phyloP scores from a whole-genome alignment of 2,888 invertebrate species.

The Pimpla rufipes region DNA sequence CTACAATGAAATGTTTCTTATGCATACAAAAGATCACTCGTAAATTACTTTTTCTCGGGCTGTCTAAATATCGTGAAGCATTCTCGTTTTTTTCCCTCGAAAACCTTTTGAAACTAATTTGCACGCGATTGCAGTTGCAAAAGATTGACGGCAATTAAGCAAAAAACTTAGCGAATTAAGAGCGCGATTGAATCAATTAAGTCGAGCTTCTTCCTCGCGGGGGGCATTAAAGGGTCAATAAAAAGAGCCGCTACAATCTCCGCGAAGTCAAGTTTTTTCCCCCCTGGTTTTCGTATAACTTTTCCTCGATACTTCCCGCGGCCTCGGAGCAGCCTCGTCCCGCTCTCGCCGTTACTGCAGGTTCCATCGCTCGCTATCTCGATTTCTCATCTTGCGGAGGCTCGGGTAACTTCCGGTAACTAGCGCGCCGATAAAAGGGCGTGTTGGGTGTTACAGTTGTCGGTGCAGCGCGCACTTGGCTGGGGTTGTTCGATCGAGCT shows the following conservation, averaged over 20 bases:
- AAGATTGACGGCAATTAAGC: neutral
- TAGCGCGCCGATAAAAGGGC: conserved; percentile 52
- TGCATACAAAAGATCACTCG: too few species aligned
- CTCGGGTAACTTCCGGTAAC: conserved; percentile 59
- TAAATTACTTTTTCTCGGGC: too few species aligned
- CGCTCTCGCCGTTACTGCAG: neutral
- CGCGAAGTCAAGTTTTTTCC: neutral
- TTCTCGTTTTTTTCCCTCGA: neutral
- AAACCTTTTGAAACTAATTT: neutral
- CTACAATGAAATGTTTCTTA: too few species aligned
- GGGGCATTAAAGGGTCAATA: neutral
- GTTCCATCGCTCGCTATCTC: conserved; percentile 26
- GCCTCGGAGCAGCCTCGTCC: conserved; percentile 14
- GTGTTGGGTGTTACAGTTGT: conserved; percentile 29
- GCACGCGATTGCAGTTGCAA: neutral
- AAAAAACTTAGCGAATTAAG: neutral
- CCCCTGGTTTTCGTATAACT: neutral
- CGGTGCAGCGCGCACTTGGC: conserved; percentile 35
- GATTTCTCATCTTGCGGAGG: conserved; percentile 32
- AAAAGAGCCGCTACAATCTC: neutral
- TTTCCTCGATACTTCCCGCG: neutral
- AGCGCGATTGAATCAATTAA: neutral
- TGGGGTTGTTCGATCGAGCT: conserved; percentile 52
- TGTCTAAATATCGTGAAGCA: too few species aligned
- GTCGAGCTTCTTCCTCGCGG: neutral